Evolutionary conservation across 2,113 vertebrate species (phyloP).

Genomic region (Vicugna pacos): DNA sequence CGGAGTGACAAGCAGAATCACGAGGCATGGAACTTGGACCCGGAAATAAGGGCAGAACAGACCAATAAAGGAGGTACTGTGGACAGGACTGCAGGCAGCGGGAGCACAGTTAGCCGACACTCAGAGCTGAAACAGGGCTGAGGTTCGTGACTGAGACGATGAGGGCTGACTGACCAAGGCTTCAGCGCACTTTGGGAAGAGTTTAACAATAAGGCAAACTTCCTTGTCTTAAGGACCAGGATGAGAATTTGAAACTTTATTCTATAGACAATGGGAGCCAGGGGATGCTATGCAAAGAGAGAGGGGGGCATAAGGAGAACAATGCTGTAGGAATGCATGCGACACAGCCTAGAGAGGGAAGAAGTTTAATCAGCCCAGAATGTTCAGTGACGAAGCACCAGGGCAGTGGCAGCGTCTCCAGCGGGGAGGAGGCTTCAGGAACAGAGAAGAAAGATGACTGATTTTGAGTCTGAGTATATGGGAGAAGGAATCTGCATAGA

Average conservation of each 20-base stretch:
- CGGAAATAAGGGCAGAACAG: not conserved
- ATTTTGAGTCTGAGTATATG: not conserved
- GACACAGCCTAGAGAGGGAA: not conserved
- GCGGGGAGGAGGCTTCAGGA: not conserved
- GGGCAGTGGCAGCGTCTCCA: fast-evolving
- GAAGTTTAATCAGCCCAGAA: not conserved
- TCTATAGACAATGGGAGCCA: not conserved
- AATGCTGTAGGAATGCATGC: fast-evolving
- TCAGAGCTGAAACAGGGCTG: fast-evolving
- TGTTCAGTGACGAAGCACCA: no score
- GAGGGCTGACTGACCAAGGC: no score
- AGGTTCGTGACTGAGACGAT: fast-evolving
- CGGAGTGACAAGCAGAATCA: no score
- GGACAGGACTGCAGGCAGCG: not conserved
- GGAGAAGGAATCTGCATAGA: no score
- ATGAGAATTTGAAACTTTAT: not conserved
- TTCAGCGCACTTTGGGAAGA: not conserved
- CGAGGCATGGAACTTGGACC: not conserved
- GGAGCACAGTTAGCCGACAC: fast-evolving
- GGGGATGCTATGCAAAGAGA: no score
- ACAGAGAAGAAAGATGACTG: not conserved
- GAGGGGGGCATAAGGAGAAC: not conserved
- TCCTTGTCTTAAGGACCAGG: not conserved
- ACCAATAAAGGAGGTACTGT: fast-evolving
- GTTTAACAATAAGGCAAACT: fast-evolving